phyloP scores from a whole-genome alignment of 2,888 invertebrate species.

The Argyra leucocephala region DNA sequence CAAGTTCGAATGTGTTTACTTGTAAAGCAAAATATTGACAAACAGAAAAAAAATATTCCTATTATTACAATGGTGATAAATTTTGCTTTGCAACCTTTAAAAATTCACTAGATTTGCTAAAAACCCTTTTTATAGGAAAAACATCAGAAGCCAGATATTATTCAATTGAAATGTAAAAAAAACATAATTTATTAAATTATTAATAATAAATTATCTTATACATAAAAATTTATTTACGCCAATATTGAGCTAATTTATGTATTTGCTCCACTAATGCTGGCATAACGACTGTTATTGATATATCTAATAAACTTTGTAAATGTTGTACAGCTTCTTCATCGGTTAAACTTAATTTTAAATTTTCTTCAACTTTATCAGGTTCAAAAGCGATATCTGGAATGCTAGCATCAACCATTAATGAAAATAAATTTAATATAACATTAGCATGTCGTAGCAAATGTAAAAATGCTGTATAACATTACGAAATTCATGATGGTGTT shows the following conservation, averaged over 20 bases:
- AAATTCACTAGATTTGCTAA: too few species aligned
- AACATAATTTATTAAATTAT: background rate
- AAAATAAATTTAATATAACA: conserved; percentile 91
- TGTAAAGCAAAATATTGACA: too few species aligned
- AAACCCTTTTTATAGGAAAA: too few species aligned
- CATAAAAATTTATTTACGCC: conserved; percentile 64
- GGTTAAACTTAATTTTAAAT: conserved; percentile 75
- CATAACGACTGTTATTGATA: conserved; percentile 92
- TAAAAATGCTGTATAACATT: conserved; percentile 92
- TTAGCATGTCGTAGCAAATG: conserved; percentile 91
- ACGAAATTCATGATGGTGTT: conserved; percentile 87
- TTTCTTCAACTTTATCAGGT: conserved; percentile 94
- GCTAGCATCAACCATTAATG: conserved; percentile 96
- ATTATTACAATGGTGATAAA: too few species aligned
- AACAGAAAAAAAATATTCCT: too few species aligned
- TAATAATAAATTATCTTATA: background rate
- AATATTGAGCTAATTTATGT: conserved; percentile 92
- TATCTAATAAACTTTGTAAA: conserved; percentile 86
- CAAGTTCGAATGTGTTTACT: too few species aligned
- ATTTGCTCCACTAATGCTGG: conserved; percentile 91
- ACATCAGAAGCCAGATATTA: too few species aligned
- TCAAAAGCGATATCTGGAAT: conserved; percentile 98
- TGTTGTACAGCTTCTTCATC: conserved; percentile 96
- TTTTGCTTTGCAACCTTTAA: too few species aligned
- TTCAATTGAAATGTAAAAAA: background rate